phyloP scores from a whole-genome alignment of 1,140 invertebrate species.

The Aphelinus certus region DNA sequence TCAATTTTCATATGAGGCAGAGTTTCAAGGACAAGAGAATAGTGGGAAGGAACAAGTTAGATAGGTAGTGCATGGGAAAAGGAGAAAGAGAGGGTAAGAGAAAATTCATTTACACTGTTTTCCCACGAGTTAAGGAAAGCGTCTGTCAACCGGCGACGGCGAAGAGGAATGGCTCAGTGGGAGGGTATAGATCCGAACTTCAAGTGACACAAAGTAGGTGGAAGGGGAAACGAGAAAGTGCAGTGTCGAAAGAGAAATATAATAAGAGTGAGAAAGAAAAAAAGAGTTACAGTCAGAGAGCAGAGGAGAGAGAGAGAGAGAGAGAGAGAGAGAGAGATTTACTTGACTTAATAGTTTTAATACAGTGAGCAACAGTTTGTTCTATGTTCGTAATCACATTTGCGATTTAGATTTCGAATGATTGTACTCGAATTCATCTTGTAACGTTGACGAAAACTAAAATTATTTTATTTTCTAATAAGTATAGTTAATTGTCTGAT shows the following conservation, averaged over 20 bases:
- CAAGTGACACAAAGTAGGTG: background rate
- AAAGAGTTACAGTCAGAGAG: background rate
- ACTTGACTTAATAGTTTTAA: too few relatives aligned
- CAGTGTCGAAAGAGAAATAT: background rate
- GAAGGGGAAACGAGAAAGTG: too few relatives aligned
- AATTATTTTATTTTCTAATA: too few relatives aligned
- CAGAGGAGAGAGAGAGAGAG: background rate
- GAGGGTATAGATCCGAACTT: constrained; percentile 1
- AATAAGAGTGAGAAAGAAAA: background rate
- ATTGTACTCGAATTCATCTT: too few relatives aligned
- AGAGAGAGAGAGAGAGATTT: background rate
- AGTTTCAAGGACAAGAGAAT: background rate
- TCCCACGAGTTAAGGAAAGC: constrained; percentile 46
- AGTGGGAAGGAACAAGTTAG: background rate
- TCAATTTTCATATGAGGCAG: constrained; percentile 2
- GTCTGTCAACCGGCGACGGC: constrained; percentile 42
- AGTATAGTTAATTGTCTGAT: too few relatives aligned
- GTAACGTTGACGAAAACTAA: too few relatives aligned
- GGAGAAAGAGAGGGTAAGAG: constrained; percentile 10
- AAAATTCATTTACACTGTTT: constrained; percentile 47
- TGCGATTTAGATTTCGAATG: too few relatives aligned
- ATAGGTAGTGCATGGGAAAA: background rate
- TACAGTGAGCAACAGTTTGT: constrained; percentile 42
- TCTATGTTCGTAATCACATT: background rate
- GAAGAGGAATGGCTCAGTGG: constrained; percentile 38